phyloP scores from a whole-genome alignment of 2,797 vertebrate species.

The Acropternis orthonyx region DNA sequence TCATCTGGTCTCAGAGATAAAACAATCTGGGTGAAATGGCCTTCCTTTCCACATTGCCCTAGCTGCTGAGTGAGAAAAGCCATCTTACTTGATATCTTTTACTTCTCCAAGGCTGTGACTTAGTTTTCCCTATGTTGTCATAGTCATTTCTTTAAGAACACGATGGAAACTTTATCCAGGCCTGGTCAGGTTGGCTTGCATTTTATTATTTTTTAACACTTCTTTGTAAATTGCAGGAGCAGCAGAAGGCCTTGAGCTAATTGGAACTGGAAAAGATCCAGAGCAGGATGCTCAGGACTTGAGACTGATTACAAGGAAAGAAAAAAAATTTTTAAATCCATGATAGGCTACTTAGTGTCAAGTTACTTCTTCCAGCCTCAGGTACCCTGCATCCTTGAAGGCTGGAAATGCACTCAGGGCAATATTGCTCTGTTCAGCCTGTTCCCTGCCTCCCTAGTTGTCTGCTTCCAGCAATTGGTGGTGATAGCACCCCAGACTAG shows the following conservation, averaged over 20 bases:
- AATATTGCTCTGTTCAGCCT: background rate
- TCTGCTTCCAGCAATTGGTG: background rate
- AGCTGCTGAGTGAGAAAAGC: background rate
- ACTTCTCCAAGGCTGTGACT: background rate
- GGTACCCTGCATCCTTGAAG: fast-evolving
- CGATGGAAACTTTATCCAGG: background rate
- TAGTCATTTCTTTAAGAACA: background rate
- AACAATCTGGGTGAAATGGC: conserved; percentile 4
- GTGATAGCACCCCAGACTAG: background rate
- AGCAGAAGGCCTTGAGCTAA: background rate
- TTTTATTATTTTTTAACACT: background rate
- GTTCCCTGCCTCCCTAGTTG: background rate
- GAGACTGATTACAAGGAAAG: background rate
- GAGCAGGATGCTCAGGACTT: background rate
- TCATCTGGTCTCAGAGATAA: conserved; percentile 57
- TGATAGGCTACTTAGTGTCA: background rate
- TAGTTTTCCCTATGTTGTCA: background rate
- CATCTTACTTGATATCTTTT: conserved; percentile 31
- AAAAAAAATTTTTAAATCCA: background rate
- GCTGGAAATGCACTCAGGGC: background rate
- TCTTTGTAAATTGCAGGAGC: background rate
- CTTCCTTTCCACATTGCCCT: conserved; percentile 36
- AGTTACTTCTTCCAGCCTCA: background rate
- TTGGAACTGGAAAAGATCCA: background rate
- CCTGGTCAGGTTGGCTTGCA: background rate